A percentile compares a stretch with the other conserved stretches of the same genome.
phyloP scores from a whole-genome alignment of 2,113 vertebrate species.

The Maccullochella peelii region DNA sequence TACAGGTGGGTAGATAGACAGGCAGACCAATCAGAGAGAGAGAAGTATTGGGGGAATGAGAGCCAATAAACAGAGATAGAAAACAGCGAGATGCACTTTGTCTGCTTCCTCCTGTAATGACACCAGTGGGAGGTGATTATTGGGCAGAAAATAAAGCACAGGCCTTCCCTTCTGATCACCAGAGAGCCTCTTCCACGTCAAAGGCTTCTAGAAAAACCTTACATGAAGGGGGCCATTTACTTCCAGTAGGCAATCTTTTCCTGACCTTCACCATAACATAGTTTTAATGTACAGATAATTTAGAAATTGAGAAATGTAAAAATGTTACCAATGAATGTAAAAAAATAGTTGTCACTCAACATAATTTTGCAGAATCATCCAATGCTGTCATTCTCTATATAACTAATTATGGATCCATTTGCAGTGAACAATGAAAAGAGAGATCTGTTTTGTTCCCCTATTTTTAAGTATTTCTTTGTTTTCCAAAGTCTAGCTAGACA shows the following conservation, averaged over 20 bases:
- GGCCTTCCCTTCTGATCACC: constrained; percentile 31
- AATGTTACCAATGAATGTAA: no score
- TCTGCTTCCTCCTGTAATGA: constrained; percentile 41
- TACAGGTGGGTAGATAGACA: neutral
- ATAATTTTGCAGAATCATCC: no score
- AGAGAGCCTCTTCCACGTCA: constrained; percentile 6
- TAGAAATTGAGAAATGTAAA: no score
- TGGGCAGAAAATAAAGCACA: constrained; percentile 45
- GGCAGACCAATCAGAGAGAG: constrained; percentile 4
- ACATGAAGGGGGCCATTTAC: neutral
- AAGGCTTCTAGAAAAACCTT: neutral
- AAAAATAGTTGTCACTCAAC: no score
- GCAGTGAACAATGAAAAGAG: no score
- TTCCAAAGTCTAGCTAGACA: no score
- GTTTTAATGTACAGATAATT: no score
- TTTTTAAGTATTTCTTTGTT: no score
- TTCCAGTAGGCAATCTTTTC: neutral
- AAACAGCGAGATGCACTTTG: constrained; percentile 2
- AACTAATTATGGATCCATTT: no score
- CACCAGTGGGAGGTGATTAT: constrained; percentile 63
- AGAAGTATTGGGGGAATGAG: neutral
- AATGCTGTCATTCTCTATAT: no score
- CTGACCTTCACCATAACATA: no score
- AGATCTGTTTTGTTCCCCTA: no score
- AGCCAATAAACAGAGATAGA: constrained; percentile 11